Evolutionary conservation across 2,113 vertebrate species (phyloP).

Genomic region (Bombycilla garrulus): DNA sequence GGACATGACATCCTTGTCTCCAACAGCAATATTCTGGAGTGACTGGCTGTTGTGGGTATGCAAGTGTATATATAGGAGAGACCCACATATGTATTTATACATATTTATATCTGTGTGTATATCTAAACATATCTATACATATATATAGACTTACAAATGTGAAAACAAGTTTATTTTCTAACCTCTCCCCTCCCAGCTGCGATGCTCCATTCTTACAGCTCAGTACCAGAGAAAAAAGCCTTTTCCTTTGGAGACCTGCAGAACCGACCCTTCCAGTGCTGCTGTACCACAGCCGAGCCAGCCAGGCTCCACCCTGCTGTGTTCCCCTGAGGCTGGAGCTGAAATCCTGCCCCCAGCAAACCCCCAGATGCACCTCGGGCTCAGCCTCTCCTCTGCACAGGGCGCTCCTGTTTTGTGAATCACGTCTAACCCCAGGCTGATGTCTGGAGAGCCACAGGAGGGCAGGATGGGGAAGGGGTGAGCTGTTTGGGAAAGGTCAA

Average conservation of each 20-base stretch:
- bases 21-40: background rate
- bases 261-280: accelerated
- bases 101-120: background rate
- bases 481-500: background rate
- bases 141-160: background rate
- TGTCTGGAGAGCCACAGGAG: background rate
- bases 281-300: accelerated
- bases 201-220: background rate
- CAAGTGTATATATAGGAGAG: background rate
- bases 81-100: background rate
- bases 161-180: background rate
- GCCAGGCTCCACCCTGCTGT: background rate
- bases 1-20: background rate
- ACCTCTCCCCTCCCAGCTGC: background rate
- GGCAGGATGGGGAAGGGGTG: accelerated
- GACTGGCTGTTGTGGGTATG: background rate
- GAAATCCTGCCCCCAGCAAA: background rate
- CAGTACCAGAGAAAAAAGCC: accelerated
- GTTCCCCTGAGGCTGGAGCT: background rate
- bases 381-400: background rate
- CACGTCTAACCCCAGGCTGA: accelerated
- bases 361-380: accelerated
- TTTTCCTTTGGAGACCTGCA: background rate
- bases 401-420: background rate
- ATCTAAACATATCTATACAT: background rate